Conservation (phyloP, 1,140 invertebrate species). For the Bombus balteatus region DNA sequence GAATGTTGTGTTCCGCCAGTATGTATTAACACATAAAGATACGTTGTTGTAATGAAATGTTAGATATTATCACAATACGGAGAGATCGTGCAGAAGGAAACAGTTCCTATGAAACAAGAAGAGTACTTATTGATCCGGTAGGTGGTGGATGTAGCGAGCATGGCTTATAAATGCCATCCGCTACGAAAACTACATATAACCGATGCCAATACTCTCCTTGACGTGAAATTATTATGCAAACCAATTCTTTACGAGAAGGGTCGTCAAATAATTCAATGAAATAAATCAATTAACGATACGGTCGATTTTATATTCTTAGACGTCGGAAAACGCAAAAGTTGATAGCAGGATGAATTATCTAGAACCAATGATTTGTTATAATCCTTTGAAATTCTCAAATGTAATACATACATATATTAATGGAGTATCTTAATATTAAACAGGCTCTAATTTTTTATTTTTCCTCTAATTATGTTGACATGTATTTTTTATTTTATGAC, state of each 20-base stretch:
- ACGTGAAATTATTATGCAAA: conserved; percentile 6
- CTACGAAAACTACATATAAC: conserved; percentile 42
- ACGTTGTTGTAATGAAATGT: neutral
- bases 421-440: neutral
- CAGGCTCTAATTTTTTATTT: neutral
- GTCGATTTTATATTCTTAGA: neutral
- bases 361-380: neutral
- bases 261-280: conserved; percentile 1
- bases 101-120: conserved; percentile 53
- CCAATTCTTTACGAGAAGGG: no score
- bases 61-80: neutral
- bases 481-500: neutral
- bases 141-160: conserved; percentile 33
- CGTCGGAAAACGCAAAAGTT: neutral
- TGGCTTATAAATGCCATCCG: conserved; percentile 39
- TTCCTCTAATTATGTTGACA: neutral
- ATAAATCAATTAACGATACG: neutral
- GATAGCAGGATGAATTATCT: neutral
- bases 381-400: neutral
- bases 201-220: conserved; percentile 6
- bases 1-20: no score
- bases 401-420: neutral
- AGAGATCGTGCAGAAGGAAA: conserved; percentile 29
- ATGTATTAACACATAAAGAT: neutral
- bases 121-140: conserved; percentile 55